A percentile compares a stretch with the other conserved stretches of the same genome.
These are phyloP conservation scores for Rhabditoides inermis DNA, from an alignment of 2,888 invertebrate genomes.

Conservation along the genomic window DNA sequence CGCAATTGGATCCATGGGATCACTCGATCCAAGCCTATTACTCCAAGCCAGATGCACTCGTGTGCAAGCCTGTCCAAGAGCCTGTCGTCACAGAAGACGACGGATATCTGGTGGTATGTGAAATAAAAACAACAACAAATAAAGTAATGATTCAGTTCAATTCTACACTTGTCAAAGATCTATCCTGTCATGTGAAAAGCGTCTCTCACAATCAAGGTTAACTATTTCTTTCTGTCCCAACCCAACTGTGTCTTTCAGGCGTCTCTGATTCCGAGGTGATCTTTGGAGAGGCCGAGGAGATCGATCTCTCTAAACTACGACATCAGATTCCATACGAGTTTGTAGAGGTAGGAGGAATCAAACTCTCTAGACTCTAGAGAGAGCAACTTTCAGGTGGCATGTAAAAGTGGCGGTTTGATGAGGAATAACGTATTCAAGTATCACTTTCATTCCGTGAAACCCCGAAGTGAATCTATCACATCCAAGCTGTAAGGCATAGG, in stretches of 20 bases:
- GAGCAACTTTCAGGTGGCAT: slow-evolving; percentile 2
- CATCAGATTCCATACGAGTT: slow-evolving; percentile 14
- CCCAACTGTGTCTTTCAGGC: no score
- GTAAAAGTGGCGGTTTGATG: slow-evolving; percentile 10
- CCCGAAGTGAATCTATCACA: slow-evolving; percentile 7
- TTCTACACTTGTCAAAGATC: slow-evolving; percentile 2
- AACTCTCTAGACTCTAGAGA: background rate
- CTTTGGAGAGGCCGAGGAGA: slow-evolving; percentile 13
- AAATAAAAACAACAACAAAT: background rate
- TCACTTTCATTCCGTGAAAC: slow-evolving; percentile 15
- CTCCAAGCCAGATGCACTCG: slow-evolving; percentile 18
- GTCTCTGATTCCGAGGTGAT: slow-evolving; percentile 21
- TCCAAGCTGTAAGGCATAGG: background rate
- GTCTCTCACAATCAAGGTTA: slow-evolving; percentile 23
- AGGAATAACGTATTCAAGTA: slow-evolving; percentile 11
- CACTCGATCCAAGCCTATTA: slow-evolving; percentile 26
- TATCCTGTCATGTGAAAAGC: slow-evolving; percentile 15
- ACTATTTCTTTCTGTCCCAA: no score
- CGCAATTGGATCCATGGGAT: slow-evolving; percentile 36
- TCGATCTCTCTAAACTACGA: slow-evolving; percentile 6
- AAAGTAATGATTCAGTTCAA: slow-evolving; percentile 15
- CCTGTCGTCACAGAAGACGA: slow-evolving; percentile 17
- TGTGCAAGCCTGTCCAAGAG: slow-evolving; percentile 16
- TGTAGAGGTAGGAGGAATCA: slow-evolving; percentile 17
- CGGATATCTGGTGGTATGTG: slow-evolving; percentile 11